These are phyloP conservation scores for Lithophane semibrunnea DNA, from an alignment of 2,888 invertebrate species.

Conservation along the genomic window DNA sequence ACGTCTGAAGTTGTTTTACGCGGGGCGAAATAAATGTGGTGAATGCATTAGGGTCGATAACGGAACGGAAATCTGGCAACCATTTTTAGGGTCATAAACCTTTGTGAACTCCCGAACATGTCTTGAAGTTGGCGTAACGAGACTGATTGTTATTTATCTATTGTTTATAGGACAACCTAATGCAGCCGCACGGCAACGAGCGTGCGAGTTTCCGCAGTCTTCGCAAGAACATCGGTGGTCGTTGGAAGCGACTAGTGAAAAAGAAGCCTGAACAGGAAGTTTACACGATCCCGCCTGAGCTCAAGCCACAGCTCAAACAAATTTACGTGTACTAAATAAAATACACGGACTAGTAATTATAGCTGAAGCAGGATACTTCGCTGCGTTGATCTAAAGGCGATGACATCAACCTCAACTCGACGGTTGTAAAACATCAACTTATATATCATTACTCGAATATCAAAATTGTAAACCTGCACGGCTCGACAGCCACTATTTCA, in stretches of 20 bases:
- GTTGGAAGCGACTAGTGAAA: slow-evolving; percentile 96
- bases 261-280: slow-evolving; percentile 95
- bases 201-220: slow-evolving; percentile 95
- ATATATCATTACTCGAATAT: slow-evolving; percentile 88
- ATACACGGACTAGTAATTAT: slow-evolving; percentile 73
- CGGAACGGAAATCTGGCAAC: slow-evolving; percentile 77
- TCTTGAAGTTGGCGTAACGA: slow-evolving; percentile 57
- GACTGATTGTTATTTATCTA: slow-evolving; percentile 74
- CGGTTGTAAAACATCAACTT: slow-evolving; percentile 83
- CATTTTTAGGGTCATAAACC: slow-evolving; percentile 77
- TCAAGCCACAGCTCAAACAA: slow-evolving; percentile 96
- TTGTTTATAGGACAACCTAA: slow-evolving; percentile 94
- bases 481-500: slow-evolving; percentile 78
- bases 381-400: slow-evolving; percentile 75
- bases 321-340: slow-evolving; percentile 95
- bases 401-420: slow-evolving; percentile 81
- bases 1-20: slow-evolving; percentile 76
- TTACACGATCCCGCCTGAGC: slow-evolving; percentile 96
- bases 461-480: slow-evolving; percentile 82
- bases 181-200: slow-evolving; percentile 93
- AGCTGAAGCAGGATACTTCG: slow-evolving; percentile 86
- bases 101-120: slow-evolving; percentile 55
- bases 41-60: slow-evolving; percentile 81
- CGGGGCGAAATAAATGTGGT: slow-evolving; percentile 74
- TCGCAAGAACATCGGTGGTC: slow-evolving; percentile 96